phyloP scores from a whole-genome alignment of 1,140 invertebrate genomes.

The Oryctes rhinoceros region DNA sequence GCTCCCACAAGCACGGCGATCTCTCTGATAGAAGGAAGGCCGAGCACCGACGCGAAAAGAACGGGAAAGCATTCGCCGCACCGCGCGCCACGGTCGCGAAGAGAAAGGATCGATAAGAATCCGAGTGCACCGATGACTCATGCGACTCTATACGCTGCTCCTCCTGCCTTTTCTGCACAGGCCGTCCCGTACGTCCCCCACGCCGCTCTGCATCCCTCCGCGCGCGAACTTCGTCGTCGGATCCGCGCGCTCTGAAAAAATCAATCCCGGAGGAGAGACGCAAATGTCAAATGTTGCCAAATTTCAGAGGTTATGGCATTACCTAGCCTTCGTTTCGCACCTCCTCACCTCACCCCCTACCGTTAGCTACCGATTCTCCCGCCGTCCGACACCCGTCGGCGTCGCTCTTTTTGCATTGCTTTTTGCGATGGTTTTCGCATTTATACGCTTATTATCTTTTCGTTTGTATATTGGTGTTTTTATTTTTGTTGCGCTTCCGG shows the following conservation, averaged over 20 bases:
- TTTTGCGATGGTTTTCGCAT: too few species aligned
- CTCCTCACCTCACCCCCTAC: neutral
- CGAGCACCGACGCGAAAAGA: neutral
- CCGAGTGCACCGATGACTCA: conserved; percentile 60
- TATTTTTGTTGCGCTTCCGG: too few species aligned
- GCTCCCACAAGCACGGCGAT: neutral
- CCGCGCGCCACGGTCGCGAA: conserved; percentile 21
- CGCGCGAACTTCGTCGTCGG: conserved; percentile 33
- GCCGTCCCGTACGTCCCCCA: conserved; percentile 38
- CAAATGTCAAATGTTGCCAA: conserved; percentile 60
- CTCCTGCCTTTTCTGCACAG: conserved; percentile 44
- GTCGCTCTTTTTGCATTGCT: too few species aligned
- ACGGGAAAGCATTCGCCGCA: neutral
- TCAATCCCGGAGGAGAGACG: conserved; percentile 54
- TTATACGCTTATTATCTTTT: too few species aligned
- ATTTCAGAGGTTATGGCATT: conserved; percentile 47
- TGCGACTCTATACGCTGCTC: conserved; percentile 49
- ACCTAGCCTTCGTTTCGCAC: conserved; percentile 17
- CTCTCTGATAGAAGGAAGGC: neutral
- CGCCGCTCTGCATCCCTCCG: conserved; percentile 43
- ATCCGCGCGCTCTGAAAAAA: conserved; percentile 52
- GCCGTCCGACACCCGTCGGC: too few species aligned
- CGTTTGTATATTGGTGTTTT: too few species aligned
- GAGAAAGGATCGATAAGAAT: conserved; percentile 54
- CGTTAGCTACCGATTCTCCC: too few species aligned